Base-by-base conservation (phyloP, 2,888 invertebrate species). In the Mechanitis mazaeus region DNA sequence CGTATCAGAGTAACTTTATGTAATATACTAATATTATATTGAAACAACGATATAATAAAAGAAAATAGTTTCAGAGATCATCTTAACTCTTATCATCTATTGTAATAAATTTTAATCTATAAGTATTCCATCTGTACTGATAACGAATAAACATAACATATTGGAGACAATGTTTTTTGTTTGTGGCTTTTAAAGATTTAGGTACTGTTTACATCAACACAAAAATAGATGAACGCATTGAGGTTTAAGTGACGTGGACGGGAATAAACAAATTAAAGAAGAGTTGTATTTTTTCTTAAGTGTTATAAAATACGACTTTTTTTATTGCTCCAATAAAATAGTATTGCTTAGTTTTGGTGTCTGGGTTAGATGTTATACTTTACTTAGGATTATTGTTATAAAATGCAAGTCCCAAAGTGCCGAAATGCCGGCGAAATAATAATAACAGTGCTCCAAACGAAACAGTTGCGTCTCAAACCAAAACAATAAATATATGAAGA, bases 151-250 rank as follows among this genome's bases (percentile, higher is more conserved):
- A 35, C 35, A 9, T 9, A 42, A 9, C 9, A 42, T 42, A 42
- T 38, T 42, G 42, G 42, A 9, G 42, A 42, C 42, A 42, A 9
- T 42, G 42, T 5, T 42, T 38, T 38, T 6, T 42, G 7, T 9
- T 42, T 9, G 9, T 9, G 3, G 7, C 42, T 42, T 9, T 42
- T 42, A 42, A 42, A 9, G 9, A 42, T 42, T 42, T 42, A 42
- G 9, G 42, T 42, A 42, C 42, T 61, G 57, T 61, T 61, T 64
- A 65, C 65, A 59, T 35, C 56, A 61, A 54, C 42, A 59, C 54
- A 33, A 57, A 56, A 59, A 64, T 59, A 61, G 59, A 59, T 56
- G 59, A 56, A 60, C 59, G 42, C 61, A 61, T 59, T 61, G 56
- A 55, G 60, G 56, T 55, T 54, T 56, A 53, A 47, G 50, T 9